Percentiles rank a stretch among this genome's conserved stretches.
Evolutionary conservation across 2,797 vertebrate species (phyloP).

Genomic region (Chaetophractus vellerosus): DNA sequence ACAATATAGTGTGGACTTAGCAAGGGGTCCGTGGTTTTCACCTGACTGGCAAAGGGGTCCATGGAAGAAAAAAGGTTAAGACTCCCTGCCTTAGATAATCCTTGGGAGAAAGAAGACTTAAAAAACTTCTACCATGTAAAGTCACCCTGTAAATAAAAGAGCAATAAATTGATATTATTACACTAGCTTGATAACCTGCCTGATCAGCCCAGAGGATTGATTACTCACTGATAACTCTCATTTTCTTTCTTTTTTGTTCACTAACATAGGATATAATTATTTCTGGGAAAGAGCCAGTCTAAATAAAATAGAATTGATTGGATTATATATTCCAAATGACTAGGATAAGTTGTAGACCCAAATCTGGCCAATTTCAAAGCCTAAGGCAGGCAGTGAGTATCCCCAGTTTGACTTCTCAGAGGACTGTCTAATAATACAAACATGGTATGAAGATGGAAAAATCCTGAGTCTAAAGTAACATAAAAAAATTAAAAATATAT

Average conservation of each 20-base stretch:
- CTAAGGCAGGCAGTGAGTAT: not conserved
- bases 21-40: no score
- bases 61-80: no score
- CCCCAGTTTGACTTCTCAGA: not conserved
- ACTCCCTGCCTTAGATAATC: not conserved
- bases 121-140: constrained; percentile 10
- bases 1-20: no score
- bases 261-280: not conserved
- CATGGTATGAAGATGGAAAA: not conserved
- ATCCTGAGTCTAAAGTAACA: not conserved
- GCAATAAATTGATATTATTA: not conserved
- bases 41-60: no score
- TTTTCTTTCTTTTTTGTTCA: not conserved
- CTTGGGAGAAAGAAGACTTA: constrained; percentile 45
- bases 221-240: not conserved
- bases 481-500: not conserved
- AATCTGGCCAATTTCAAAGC: not conserved
- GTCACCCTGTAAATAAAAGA: not conserved
- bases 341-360: not conserved
- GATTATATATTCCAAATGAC: constrained; percentile 10
- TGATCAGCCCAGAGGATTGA: not conserved
- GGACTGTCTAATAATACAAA: not conserved
- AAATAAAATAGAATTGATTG: not conserved
- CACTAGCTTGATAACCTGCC: not conserved
- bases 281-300: not conserved